Conservation (phyloP, 2,113 vertebrate genomes). For the Malurus cyaneus region DNA sequence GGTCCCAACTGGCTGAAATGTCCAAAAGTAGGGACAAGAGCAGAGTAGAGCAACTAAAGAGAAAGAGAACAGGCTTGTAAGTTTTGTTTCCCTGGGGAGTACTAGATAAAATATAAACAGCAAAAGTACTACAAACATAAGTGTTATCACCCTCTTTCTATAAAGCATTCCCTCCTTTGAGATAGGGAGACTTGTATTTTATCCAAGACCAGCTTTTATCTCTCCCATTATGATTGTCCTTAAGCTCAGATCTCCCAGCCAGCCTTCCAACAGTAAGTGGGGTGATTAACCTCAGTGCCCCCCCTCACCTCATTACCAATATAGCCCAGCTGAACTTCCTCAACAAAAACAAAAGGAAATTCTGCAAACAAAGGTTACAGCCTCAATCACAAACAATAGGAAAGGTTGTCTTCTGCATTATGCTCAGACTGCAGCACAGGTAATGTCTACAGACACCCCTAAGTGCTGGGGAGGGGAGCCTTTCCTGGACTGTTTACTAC, state of each 20-base stretch:
- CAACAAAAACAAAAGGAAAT: conserved; percentile 3
- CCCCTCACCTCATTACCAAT: neutral
- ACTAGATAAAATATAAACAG: conserved; percentile 23
- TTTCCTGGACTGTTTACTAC: neutral
- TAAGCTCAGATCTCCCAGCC: conserved; percentile 1
- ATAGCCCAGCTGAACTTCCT: neutral
- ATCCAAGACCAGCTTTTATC: conserved; percentile 32
- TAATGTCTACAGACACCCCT: neutral
- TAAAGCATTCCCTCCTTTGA: conserved; percentile 19
- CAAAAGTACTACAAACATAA: conserved; percentile 21
- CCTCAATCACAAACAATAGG: neutral
- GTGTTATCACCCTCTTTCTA: conserved; percentile 16
- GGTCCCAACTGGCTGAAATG: neutral
- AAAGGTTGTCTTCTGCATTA: neutral
- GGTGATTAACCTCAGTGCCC: conserved; percentile 25
- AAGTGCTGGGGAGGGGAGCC: neutral
- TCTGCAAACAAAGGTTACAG: conserved; percentile 1
- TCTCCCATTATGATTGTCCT: conserved; percentile 20
- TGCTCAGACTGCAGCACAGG: neutral
- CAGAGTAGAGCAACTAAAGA: neutral
- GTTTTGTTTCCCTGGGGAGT: neutral
- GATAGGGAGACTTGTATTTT: neutral
- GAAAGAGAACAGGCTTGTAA: neutral
- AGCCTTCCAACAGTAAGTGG: neutral
- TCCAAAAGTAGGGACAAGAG: neutral